phyloP scores from a whole-genome alignment of 2,888 invertebrate species.

The Mesorhabditis spiculigera region DNA sequence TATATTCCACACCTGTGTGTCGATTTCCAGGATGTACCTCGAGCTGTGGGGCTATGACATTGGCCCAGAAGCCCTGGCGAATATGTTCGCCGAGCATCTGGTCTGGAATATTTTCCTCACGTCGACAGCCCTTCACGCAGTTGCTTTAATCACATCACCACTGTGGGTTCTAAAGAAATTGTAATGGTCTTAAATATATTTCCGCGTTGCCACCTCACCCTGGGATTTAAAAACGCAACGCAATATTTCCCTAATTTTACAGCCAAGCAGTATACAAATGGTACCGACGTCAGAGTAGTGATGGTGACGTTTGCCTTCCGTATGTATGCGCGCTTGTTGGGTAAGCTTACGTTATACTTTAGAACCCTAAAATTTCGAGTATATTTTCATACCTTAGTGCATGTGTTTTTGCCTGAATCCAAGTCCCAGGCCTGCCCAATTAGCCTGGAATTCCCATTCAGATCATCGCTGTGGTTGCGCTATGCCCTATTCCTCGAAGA shows the following conservation, averaged over 20 bases:
- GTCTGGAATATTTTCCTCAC: constrained; percentile 53
- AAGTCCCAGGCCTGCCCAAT: neutral
- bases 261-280: constrained; percentile 57
- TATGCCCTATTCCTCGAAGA: constrained; percentile 54
- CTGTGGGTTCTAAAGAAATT: constrained; percentile 30
- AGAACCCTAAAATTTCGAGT: neutral
- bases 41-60: constrained; percentile 11
- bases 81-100: constrained; percentile 49
- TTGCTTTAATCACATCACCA: constrained; percentile 54
- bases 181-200: no score
- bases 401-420: neutral
- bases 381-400: no score
- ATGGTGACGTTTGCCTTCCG: constrained; percentile 51
- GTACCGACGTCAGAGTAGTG: constrained; percentile 46
- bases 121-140: constrained; percentile 53
- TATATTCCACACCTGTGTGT: no score
- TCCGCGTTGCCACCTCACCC: no score
- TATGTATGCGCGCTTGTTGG: constrained; percentile 52
- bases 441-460: constrained; percentile 13
- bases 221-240: no score
- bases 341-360: constrained; percentile 18
- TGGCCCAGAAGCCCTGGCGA: constrained; percentile 13
- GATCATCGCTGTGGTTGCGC: constrained; percentile 51
- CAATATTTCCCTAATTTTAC: constrained; percentile 16
- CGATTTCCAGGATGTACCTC: neutral